Base-by-base conservation (phyloP, 92 coral and sea anemone species). In the Siderastrea siderea region DNA sequence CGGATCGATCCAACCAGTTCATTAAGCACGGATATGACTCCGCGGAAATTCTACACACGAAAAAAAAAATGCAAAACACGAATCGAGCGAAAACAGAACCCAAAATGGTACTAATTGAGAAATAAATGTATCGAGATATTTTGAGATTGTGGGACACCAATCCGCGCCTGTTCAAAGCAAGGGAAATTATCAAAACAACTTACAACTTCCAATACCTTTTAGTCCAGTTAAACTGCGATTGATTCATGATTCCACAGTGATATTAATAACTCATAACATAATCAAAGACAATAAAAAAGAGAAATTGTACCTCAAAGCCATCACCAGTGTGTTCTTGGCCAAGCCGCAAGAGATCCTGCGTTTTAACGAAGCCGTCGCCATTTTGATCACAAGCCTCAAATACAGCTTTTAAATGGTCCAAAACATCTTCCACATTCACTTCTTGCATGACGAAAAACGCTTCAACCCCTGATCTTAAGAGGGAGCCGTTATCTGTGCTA, bases 351-450 rank as follows among this genome's bases (percentile, higher is more conserved):
- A 97, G 94, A 71, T 97, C 99, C 65, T 92, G 96, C n/a, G 98
- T 97, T 86, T 95, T 95, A 17, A 97, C 99, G 65, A 94, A 96
- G 54, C 99, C 99, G 77, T 97, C 99, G 93, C 99, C 99, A 87
- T 97, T 97, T 94, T 93, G 93, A 80, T 97, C 99, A 74, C 98
- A 97, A 43, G 98, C 97, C 58, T 97, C 99, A 73, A 97, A 95
- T 60, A 97, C 94, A 51, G 98, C 95, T 95, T 96, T 96, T 67
- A 97, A 86, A 49, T 91, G 92, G 55, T 87, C 85, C 49, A 90
- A 86, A 58, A 92, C 91, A 50, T 85, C 94, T 44, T 90, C 95
- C 90, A 89, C 88, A 67, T 85, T 78, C 68, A 53, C 88, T 80
- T 67, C 82, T 77, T 47, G 57, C 82, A 75, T 75, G 15, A 43